Conservation (phyloP, 2,797 vertebrate species). For the Nasua narica region DNA sequence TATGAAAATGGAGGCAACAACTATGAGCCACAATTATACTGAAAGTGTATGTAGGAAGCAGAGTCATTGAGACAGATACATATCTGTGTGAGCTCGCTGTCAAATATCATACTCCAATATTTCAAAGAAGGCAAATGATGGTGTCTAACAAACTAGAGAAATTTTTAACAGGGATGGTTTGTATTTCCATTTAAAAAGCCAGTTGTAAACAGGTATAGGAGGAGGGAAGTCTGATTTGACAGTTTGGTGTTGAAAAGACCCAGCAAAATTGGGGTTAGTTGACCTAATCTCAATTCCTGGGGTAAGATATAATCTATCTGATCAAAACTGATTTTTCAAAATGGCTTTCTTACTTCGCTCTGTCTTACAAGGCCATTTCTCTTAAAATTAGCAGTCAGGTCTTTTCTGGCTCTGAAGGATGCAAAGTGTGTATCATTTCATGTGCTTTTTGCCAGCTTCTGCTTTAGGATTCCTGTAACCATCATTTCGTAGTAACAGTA, state of each 20-base stretch:
- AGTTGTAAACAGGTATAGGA: background rate
- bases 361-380: background rate
- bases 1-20: background rate
- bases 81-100: background rate
- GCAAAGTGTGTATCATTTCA: background rate
- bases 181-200: background rate
- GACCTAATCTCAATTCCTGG: background rate
- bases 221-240: background rate
- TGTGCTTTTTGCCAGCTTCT: background rate
- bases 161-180: background rate
- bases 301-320: background rate
- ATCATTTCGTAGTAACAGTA: background rate
- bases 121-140: background rate
- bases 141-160: background rate
- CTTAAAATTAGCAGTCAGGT: background rate
- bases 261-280: background rate
- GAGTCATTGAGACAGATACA: background rate
- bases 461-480: background rate
- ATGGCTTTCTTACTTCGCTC: background rate
- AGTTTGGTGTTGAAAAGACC: background rate
- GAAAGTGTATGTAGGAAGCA: background rate
- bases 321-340: background rate
- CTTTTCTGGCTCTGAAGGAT: conserved; percentile 3
- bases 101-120: background rate
- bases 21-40: background rate